Evolutionary conservation across 2,888 invertebrate genomes (phyloP), one percentile per base, ranked within the genome.

Genomic region (Meta bourneti): DNA sequence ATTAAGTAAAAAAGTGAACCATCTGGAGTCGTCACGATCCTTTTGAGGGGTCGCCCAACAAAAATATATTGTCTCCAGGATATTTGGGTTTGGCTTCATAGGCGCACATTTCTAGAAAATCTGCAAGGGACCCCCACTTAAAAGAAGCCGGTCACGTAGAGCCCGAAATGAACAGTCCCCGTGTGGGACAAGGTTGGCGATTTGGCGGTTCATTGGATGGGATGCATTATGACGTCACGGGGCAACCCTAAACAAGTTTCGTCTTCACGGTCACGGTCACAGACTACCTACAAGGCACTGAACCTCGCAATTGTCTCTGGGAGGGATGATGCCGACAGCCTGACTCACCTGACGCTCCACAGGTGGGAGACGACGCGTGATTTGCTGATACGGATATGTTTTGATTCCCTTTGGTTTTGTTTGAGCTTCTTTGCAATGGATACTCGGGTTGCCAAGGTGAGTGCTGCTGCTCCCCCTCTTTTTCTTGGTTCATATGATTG

Each of bases 261-360:
- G 83, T 83, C 71, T 71, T 79, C 90, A 90, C 90, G 90, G 90
- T 90, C 90, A 90, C 90, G 90, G 90, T 90, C 90, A 90, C 48
- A 84, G 83, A 52, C 70, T 90, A 79, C 79, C 90, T 79, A 90
- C 84, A 48, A 90, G 90, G 90, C 90, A 90, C 84, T 84, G 90
- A 90, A 90, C 90, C 84, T 72, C 84, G 61, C 83, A 48, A 69
- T 49, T 13, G n/a, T 20, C 69, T 49, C 54, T 34, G 54, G 5
- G 61, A 52, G 51, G 11, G 71, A 89, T 20, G 83, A 84, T 83
- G 90, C 90, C 72, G 80, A 54, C 71, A 70, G 52, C 48, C 9
- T 13, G 71, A 52, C 7, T 78, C 20, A n/a, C 13, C 52, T 5
- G 79, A 52, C n/a, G 13, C 49, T 54, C 34, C 34, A 34, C 34